Percentiles rank a stretch among this genome's conserved stretches.
phyloP scores from a whole-genome alignment of 2,797 vertebrate genomes.

The Gobionotothen gibberifrons region DNA sequence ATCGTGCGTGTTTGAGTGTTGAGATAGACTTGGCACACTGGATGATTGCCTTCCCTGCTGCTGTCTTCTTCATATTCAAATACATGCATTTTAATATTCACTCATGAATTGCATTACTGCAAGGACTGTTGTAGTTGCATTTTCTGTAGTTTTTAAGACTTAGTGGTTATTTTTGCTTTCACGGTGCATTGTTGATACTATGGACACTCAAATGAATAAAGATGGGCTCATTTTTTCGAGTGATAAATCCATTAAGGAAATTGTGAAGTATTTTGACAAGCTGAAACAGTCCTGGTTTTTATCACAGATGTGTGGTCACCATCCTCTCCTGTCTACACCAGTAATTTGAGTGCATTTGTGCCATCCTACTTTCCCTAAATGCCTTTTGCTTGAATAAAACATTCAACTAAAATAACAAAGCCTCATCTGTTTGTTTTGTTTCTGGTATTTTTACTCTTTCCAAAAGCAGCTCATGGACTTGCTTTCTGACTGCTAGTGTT shows the following conservation, averaged over 20 bases:
- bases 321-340: slow-evolving; percentile 1
- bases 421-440: slow-evolving; percentile 1
- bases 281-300: not conserved
- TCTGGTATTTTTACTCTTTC: not conserved
- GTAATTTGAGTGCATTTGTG: slow-evolving; percentile 42
- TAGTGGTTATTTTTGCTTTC: not conserved
- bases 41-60: slow-evolving; percentile 42
- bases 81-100: slow-evolving; percentile 27
- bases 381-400: slow-evolving; percentile 71
- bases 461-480: not conserved
- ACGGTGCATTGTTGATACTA: not conserved
- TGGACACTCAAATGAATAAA: slow-evolving; percentile 12
- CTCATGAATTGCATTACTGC: slow-evolving; percentile 2
- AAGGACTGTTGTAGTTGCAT: not conserved
- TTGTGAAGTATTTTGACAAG: slow-evolving; percentile 16
- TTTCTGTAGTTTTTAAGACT: slow-evolving; percentile 1
- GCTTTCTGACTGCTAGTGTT: not conserved
- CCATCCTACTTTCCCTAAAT: slow-evolving; percentile 60
- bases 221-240: not conserved
- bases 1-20: slow-evolving; percentile 28
- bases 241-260: slow-evolving; percentile 6
- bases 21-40: slow-evolving; percentile 41
- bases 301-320: slow-evolving; percentile 24
- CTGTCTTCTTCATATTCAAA: slow-evolving; percentile 35
- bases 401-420: slow-evolving; percentile 42